phyloP scores from a whole-genome alignment of 2,888 invertebrate species.

The Incurvaria masculella region DNA sequence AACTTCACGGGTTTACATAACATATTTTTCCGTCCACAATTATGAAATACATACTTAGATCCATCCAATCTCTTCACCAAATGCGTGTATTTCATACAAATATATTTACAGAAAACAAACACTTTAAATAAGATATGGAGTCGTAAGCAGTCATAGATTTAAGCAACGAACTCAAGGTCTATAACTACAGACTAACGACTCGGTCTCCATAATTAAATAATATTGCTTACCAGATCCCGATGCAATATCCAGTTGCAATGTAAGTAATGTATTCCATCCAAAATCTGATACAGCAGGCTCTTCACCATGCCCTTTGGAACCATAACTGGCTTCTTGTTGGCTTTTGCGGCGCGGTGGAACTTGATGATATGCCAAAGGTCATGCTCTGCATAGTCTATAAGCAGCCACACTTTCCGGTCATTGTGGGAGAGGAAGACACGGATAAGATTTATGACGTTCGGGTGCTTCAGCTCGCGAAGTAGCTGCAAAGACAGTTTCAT shows the following conservation, averaged over 20 bases:
- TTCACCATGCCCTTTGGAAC: constrained; percentile 98
- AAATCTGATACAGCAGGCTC: constrained; percentile 93
- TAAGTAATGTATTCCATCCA: constrained; percentile 98
- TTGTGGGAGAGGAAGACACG: constrained; percentile 95
- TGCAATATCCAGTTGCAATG: constrained; percentile 99
- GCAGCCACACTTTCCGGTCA: constrained; percentile 94
- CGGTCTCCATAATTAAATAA: no score
- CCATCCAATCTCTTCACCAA: no score
- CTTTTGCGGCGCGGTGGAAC: constrained; percentile 96
- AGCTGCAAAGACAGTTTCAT: constrained; percentile 66
- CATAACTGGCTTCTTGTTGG: constrained; percentile 94
- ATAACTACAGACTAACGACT: no score
- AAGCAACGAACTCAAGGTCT: no score
- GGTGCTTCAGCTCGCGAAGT: constrained; percentile 91
- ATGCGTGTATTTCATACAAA: no score
- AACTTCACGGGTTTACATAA: no score
- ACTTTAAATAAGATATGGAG: no score
- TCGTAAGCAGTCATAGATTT: no score
- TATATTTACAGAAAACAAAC: no score
- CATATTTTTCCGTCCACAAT: no score
- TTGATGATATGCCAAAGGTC: constrained; percentile 99
- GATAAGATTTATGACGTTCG: constrained; percentile 95
- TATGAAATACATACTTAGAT: no score
- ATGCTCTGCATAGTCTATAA: constrained; percentile 99
- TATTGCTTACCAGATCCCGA: constrained; percentile 77